These are phyloP conservation scores for Drosophila ochracea DNA, from an alignment of 2,888 invertebrate genomes.

Conservation along the genomic window DNA sequence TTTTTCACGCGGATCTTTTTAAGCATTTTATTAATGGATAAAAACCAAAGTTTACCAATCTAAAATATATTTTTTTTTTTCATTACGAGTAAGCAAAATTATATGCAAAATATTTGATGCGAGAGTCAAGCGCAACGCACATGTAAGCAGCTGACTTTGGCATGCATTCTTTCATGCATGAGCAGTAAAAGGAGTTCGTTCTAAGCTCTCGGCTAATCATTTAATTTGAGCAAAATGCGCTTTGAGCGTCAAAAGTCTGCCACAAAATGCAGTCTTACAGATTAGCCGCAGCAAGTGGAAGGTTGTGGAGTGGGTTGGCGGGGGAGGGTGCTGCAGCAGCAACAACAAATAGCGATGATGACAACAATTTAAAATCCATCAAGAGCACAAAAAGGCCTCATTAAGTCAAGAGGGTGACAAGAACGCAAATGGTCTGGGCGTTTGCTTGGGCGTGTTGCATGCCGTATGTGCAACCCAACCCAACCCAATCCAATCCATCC, in stretches of 20 bases:
- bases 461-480: conserved; percentile 42
- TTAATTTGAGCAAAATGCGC: conserved; percentile 53
- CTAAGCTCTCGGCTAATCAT: conserved; percentile 41
- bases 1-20: neutral
- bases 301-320: neutral
- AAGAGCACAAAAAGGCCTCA: conserved; percentile 82
- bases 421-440: conserved; percentile 41
- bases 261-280: conserved; percentile 44
- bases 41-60: neutral
- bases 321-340: neutral
- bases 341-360: conserved; percentile 75
- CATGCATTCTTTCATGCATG: conserved; percentile 18
- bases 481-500: neutral
- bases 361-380: conserved; percentile 84
- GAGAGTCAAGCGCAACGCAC: neutral
- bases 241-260: conserved; percentile 66
- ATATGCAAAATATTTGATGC: neutral
- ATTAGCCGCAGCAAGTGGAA: conserved; percentile 38
- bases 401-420: conserved; percentile 82
- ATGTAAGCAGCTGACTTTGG: conserved; percentile 16
- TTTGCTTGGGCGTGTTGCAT: conserved; percentile 46
- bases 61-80: neutral
- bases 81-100: neutral
- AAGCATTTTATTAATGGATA: neutral
- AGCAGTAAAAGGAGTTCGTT: neutral